Evolutionary conservation across 2,797 vertebrate species (phyloP), one percentile per base, ranked within the genome.

Genomic region (Champsocephalus esox): DNA sequence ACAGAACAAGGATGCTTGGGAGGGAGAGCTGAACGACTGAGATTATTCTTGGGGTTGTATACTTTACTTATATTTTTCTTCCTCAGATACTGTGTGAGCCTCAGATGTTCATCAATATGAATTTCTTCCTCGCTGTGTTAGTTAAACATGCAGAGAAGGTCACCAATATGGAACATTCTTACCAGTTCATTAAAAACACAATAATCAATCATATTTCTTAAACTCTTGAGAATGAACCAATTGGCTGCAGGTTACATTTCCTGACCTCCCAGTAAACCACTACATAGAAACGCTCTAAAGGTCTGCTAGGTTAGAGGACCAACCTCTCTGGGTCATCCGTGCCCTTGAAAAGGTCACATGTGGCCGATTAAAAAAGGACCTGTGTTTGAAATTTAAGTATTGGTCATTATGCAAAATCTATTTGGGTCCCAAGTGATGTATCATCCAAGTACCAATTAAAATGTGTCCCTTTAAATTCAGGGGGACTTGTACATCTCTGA

Each of bases 361-460:
- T 57, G 68, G 34, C 38, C 59, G 21, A 75, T 75, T 57, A 67
- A 48, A 73, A 70, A 84, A 81, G 52, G 66, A 68, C 71, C 70
- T 62, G 49, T 71, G 77, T 80, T 82, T 79, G 78, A 72, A 69
- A 80, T 75, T 77, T 70, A 78, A 84, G 63, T 60, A 77, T 71
- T 81, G 72, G 83, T 88, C 85, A 91, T 91, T 91, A 90, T 85
- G 86, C 78, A 76, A 83, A 91, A 90, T 92, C 81, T 84, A 86
- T 88, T 81, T 80, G 51, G 63, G 74, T 89, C 83, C 69, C 83
- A 81, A 79, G 82, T 88, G 86, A 88, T 87, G 74, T 69, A 80
- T 89, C 79, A 86, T 80, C 79, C 83, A 88, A 83, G 57, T 73
- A 75, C 66, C 78, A 92, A 90, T 92, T 90, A 91, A 90, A 92